These are phyloP conservation scores for Mastomys coucha DNA, from an alignment of 2,113 vertebrate species.

Conservation along the genomic window DNA sequence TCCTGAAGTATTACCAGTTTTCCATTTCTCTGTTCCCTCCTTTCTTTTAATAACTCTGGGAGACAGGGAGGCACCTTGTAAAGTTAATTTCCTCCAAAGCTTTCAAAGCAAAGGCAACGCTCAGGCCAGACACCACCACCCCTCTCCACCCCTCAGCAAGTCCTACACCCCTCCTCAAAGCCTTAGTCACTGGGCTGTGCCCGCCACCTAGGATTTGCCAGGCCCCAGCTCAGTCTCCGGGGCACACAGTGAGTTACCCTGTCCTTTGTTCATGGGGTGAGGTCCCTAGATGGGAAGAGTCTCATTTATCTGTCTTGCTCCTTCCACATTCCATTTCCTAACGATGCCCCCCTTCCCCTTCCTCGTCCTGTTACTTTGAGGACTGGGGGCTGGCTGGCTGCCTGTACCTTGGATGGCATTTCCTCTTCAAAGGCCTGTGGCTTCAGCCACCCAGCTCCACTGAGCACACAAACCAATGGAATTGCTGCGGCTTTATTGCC, in stretches of 20 bases:
- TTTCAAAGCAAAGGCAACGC: constrained; percentile 78
- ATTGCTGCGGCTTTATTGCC: constrained; percentile 76
- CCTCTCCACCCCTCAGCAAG: constrained; percentile 73
- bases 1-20: constrained; percentile 75
- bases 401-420: constrained; percentile 81
- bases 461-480: constrained; percentile 69
- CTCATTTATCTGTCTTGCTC: constrained; percentile 12
- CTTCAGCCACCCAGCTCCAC: constrained; percentile 76
- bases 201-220: constrained; percentile 44
- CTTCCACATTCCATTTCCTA: constrained; percentile 33
- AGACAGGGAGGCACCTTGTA: constrained; percentile 83
- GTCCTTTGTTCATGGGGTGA: constrained; percentile 34
- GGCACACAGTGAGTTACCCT: constrained; percentile 60
- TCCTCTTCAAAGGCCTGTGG: constrained; percentile 82
- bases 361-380: constrained; percentile 64
- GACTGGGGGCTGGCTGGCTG: constrained; percentile 65
- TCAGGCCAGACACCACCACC: constrained; percentile 78
- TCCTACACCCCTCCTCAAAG: constrained; percentile 53
- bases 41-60: constrained; percentile 82
- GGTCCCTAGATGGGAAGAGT: constrained; percentile 23
- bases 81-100: constrained; percentile 80
- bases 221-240: background rate
- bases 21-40: constrained; percentile 79
- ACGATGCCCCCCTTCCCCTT: background rate
- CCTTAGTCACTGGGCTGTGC: constrained; percentile 79